A percentile compares a stretch with the other conserved stretches of the same genome.
Evolutionary conservation across 2,888 invertebrate species (phyloP).

Genomic region (Habrosyne pyritoides): DNA sequence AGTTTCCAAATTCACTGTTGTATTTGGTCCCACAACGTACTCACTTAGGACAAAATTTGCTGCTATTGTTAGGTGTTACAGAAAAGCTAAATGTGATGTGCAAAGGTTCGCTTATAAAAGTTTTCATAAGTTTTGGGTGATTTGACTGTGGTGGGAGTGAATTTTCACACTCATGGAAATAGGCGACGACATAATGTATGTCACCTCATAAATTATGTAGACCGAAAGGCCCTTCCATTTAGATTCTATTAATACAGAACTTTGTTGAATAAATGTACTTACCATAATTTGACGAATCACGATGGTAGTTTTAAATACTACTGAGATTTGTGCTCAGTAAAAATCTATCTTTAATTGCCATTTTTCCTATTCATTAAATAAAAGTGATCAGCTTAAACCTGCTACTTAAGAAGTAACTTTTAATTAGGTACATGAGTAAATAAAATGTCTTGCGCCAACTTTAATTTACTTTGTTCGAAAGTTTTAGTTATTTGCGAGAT

Average conservation of each 20-base stretch:
- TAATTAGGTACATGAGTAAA: neutral
- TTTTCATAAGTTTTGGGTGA: constrained; percentile 40
- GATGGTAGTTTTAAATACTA: neutral
- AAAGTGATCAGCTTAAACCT: neutral
- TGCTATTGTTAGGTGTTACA: constrained; percentile 53
- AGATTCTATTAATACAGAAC: neutral
- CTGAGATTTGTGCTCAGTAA: neutral
- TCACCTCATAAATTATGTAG: constrained; percentile 3
- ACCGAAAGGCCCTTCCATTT: neutral
- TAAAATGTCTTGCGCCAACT: neutral
- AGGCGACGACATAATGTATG: constrained; percentile 5
- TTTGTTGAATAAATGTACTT: neutral
- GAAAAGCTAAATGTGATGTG: constrained; percentile 44
- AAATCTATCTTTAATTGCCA: neutral
- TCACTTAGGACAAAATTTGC: constrained; percentile 41
- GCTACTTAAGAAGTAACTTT: neutral
- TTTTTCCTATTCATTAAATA: neutral
- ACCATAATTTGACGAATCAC: neutral
- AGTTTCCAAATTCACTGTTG: too few species aligned
- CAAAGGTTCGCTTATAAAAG: constrained; percentile 44
- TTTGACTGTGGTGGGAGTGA: constrained; percentile 31
- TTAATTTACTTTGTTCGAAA: neutral
- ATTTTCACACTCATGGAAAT: constrained; percentile 38
- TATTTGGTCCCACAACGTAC: neutral
- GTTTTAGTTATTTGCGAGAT: neutral